Evolutionary conservation across 2,888 invertebrate genomes (phyloP).

Genomic region (Auanema sp.): DNA sequence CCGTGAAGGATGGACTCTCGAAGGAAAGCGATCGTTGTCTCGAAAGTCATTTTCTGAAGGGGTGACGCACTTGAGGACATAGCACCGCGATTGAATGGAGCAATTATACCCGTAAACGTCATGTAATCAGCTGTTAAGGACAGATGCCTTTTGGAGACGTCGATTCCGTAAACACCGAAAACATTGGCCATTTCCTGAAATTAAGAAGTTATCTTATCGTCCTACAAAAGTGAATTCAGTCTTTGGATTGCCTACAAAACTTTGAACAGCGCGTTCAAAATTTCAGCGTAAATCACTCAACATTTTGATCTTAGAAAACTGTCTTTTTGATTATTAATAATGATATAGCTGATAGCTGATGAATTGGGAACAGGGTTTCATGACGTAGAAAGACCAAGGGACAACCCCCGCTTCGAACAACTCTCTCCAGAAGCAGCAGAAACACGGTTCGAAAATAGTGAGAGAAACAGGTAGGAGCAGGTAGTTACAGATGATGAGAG

Average conservation of each 20-base stretch:
- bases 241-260: neutral
- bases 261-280: neutral
- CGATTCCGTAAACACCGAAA: conserved; percentile 94
- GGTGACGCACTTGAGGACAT: conserved; percentile 90
- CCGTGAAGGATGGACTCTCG: conserved; percentile 76
- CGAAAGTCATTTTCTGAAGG: conserved; percentile 96
- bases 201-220: conserved; percentile 5
- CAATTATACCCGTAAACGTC: conserved; percentile 88
- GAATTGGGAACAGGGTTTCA: conserved; percentile 4
- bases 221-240: neutral
- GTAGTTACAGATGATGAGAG: neutral
- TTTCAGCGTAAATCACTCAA: too few species aligned
- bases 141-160: conserved; percentile 89
- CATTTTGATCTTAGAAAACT: neutral
- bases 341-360: neutral
- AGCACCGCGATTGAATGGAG: conserved; percentile 83
- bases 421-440: neutral
- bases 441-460: neutral
- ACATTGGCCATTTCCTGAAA: conserved; percentile 84
- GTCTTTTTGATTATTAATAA: neutral
- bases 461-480: neutral
- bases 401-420: neutral
- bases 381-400: conserved; percentile 23
- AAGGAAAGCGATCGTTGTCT: conserved; percentile 85
- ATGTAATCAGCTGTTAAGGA: conserved; percentile 93